These are phyloP conservation scores for Scolanthus callimorphus DNA, from an alignment of 92 coral and sea anemone species.

Conservation along the genomic window DNA sequence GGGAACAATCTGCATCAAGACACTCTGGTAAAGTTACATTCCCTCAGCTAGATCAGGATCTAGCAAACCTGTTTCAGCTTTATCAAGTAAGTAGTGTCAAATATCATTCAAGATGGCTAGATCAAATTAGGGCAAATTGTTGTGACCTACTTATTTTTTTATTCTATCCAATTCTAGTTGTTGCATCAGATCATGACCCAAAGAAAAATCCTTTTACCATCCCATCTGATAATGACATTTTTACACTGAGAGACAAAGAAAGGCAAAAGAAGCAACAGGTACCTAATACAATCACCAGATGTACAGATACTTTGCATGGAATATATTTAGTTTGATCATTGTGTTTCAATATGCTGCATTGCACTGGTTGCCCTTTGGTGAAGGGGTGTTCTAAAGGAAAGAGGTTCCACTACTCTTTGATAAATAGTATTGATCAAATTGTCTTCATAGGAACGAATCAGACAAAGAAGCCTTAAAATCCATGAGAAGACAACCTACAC, in stretches of 20 bases:
- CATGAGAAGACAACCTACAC: constrained; percentile 96
- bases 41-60: constrained; percentile 45
- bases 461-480: constrained; percentile 81
- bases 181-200: constrained; percentile 65
- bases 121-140: no score
- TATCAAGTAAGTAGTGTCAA: constrained; percentile 28
- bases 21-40: constrained; percentile 57
- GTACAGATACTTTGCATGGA: no score
- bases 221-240: constrained; percentile 95
- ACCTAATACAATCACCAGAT: neutral
- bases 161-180: constrained; percentile 17
- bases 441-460: constrained; percentile 63
- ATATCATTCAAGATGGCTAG: neutral
- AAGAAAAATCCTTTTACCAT: constrained; percentile 84
- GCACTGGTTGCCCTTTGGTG: no score
- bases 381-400: no score
- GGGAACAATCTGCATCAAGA: constrained; percentile 51
- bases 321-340: no score
- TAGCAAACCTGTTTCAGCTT: constrained; percentile 33
- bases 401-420: neutral
- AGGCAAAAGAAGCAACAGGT: constrained; percentile 91
- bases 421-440: neutral
- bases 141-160: neutral
- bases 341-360: no score
- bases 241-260: constrained; percentile 95